phyloP scores from a whole-genome alignment of 2,113 vertebrate genomes.

The Patagioenas fasciata region DNA sequence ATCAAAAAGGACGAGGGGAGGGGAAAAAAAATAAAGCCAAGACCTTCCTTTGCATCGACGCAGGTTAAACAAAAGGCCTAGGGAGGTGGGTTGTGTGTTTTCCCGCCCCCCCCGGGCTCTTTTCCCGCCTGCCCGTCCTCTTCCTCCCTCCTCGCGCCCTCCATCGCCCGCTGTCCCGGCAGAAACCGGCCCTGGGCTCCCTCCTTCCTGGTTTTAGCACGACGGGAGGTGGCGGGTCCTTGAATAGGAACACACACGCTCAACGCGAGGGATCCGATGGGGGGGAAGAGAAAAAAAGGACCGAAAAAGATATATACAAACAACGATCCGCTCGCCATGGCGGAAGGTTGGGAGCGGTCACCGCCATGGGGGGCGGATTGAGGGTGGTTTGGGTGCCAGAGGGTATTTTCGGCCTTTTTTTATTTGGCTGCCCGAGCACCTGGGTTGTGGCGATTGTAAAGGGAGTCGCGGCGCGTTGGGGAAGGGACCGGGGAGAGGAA shows the following conservation, averaged over 20 bases:
- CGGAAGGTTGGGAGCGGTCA: not conserved
- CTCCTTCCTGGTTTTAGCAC: constrained; percentile 35
- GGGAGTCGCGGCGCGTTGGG: not conserved
- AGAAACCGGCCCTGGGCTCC: constrained; percentile 37
- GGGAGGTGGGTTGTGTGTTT: not conserved
- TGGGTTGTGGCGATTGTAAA: constrained; percentile 2
- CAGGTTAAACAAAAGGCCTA: constrained; percentile 56
- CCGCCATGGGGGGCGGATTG: not conserved
- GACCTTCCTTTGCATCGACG: not conserved
- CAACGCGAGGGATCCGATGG: not conserved
- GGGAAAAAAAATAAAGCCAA: not conserved
- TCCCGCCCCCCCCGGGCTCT: not conserved
- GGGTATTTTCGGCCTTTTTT: constrained; percentile 27
- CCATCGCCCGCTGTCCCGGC: not conserved
- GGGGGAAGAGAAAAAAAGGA: not conserved
- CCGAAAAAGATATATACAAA: not conserved
- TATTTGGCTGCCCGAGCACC: not conserved
- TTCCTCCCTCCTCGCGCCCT: not conserved
- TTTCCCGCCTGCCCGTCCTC: not conserved
- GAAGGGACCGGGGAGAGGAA: not conserved
- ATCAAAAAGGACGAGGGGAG: not conserved
- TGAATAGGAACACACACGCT: constrained; percentile 22
- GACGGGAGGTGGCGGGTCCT: constrained; percentile 25
- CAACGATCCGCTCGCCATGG: not conserved
- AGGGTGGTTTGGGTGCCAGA: not conserved